Conservation (phyloP, 2,797 vertebrate species). For the Serranus cabrilla region DNA sequence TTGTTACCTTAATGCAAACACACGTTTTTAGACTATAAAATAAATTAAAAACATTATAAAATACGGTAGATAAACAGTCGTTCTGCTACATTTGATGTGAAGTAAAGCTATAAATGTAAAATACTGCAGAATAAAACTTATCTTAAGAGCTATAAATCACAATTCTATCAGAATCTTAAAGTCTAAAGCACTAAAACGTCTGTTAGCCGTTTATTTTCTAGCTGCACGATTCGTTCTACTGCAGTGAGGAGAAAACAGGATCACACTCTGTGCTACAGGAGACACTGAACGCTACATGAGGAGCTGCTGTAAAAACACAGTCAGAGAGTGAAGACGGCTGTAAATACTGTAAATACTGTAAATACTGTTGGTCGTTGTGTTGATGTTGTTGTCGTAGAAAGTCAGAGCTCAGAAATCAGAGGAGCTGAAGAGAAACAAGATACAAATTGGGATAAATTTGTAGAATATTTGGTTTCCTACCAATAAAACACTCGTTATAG, state of each 20-base stretch:
- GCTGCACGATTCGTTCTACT: slow-evolving; percentile 21
- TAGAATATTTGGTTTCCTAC: too few species aligned
- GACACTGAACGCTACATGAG: slow-evolving; percentile 11
- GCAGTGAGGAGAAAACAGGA: slow-evolving; percentile 7
- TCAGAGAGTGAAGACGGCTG: too few species aligned
- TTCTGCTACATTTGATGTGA: background rate
- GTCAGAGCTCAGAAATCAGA: slow-evolving; percentile 28
- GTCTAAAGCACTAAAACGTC: slow-evolving; percentile 13
- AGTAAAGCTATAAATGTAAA: slow-evolving; percentile 1
- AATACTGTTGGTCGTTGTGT: slow-evolving; percentile 45
- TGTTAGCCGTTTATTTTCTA: slow-evolving; percentile 5
- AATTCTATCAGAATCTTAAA: slow-evolving; percentile 49
- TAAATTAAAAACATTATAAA: slow-evolving; percentile 57
- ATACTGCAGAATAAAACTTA: slow-evolving; percentile 12
- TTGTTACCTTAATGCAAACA: slow-evolving; percentile 50
- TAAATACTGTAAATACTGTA: slow-evolving; percentile 15
- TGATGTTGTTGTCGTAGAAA: background rate
- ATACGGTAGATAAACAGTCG: slow-evolving; percentile 43
- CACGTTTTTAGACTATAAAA: slow-evolving; percentile 54
- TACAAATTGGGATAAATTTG: too few species aligned
- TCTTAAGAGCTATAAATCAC: slow-evolving; percentile 37
- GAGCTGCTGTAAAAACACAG: too few species aligned
- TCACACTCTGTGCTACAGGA: slow-evolving; percentile 19
- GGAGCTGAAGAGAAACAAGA: slow-evolving; percentile 30
- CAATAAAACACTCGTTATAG: too few species aligned